These are phyloP conservation scores for Sphaerodactylus townsendi DNA, from an alignment of 2,113 vertebrate species.

Conservation along the genomic window DNA sequence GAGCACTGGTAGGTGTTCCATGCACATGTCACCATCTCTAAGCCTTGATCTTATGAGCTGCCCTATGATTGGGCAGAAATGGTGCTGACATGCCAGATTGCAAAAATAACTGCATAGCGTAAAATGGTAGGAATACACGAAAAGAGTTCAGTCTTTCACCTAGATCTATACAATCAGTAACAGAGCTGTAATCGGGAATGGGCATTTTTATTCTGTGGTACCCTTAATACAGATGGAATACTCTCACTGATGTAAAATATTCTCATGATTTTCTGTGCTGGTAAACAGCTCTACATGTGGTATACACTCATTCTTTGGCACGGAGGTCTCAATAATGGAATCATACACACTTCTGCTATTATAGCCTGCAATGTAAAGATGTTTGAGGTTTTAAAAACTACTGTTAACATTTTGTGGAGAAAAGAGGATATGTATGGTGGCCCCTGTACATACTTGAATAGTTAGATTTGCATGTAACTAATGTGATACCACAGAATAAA, in stretches of 20 bases:
- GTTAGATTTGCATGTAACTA: constrained; percentile 21
- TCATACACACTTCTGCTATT: neutral
- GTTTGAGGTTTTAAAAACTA: constrained; percentile 18
- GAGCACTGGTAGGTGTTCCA: neutral
- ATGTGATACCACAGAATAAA: constrained; percentile 73
- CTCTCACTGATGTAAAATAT: constrained; percentile 9
- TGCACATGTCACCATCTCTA: neutral
- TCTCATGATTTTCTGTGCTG: fast-evolving
- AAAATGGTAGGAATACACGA: constrained; percentile 46
- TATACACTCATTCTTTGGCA: neutral
- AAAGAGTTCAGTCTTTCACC: constrained; percentile 77
- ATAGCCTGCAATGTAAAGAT: neutral
- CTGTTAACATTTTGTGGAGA: neutral
- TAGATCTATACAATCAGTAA: constrained; percentile 70
- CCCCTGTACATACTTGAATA: neutral
- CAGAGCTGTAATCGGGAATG: constrained; percentile 57
- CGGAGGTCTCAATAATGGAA: neutral
- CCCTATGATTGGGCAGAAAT: neutral
- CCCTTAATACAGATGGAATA: constrained; percentile 28
- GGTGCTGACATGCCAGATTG: constrained; percentile 41
- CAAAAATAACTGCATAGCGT: constrained; percentile 56
- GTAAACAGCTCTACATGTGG: neutral
- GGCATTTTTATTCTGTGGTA: constrained; percentile 72
- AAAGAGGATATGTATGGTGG: constrained; percentile 21
- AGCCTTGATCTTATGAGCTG: neutral